phyloP scores from a whole-genome alignment of 2,888 invertebrate species.

The Amiota communis region DNA sequence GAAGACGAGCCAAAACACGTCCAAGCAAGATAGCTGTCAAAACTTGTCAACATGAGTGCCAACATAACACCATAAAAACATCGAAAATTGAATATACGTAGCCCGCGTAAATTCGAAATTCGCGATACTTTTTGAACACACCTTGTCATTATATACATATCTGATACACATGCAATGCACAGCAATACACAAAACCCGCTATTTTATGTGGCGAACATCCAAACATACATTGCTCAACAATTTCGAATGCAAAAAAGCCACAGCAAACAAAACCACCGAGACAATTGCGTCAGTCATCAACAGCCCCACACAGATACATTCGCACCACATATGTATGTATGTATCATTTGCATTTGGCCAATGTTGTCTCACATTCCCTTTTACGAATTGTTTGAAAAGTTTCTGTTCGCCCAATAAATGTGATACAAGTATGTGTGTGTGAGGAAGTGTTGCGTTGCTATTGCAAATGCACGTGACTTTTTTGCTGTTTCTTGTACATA shows the following conservation, averaged over 20 bases:
- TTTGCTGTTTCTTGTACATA: constrained; percentile 60
- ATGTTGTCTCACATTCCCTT: constrained; percentile 10
- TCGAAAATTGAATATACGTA: too few relatives aligned
- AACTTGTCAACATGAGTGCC: too few relatives aligned
- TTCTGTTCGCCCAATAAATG: not conserved
- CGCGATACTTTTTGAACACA: too few relatives aligned
- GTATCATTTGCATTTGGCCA: not conserved
- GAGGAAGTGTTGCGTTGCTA: not conserved
- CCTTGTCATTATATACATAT: not conserved
- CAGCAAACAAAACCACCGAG: constrained; percentile 21
- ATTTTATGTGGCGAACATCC: constrained; percentile 13
- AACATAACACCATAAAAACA: too few relatives aligned
- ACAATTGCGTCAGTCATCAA: constrained; percentile 11
- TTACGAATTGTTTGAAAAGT: constrained; percentile 13
- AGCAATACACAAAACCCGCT: constrained; percentile 2
- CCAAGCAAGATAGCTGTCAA: too few relatives aligned
- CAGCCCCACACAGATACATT: not conserved
- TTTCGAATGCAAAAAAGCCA: constrained; percentile 19
- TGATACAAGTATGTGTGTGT: too few relatives aligned
- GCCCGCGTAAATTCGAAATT: too few relatives aligned
- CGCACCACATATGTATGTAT: not conserved
- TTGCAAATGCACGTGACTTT: constrained; percentile 58
- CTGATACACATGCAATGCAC: not conserved
- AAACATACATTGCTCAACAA: not conserved
- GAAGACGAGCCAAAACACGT: too few relatives aligned